Percentiles rank a stretch among this genome's conserved stretches.
phyloP scores from a whole-genome alignment of 1,140 invertebrate species.

The Druon quercuslanigerum region DNA sequence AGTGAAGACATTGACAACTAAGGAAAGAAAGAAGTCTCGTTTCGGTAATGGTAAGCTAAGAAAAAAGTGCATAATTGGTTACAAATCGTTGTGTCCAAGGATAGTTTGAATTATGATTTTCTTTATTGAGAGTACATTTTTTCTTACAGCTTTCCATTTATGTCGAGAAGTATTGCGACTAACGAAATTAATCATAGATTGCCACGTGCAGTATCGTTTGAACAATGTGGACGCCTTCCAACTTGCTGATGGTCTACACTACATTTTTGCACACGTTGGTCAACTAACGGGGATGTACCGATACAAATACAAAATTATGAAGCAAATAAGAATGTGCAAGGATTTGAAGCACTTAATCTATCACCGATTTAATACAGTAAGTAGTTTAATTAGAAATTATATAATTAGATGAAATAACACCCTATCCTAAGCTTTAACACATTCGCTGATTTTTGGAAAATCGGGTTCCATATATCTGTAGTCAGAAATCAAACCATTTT shows the following conservation, averaged over 20 bases:
- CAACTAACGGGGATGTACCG: constrained; percentile 99
- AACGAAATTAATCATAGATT: constrained; percentile 99
- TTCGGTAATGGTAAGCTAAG: constrained; percentile 93
- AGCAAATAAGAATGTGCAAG: constrained; percentile 99
- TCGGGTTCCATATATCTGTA: no score
- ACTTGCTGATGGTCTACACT: constrained; percentile 98
- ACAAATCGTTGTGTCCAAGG: neutral
- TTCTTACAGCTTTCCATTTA: constrained; percentile 93
- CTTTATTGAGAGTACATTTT: constrained; percentile 46
- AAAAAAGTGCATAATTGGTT: constrained; percentile 6
- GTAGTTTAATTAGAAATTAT: constrained; percentile 52
- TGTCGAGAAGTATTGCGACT: constrained; percentile 98
- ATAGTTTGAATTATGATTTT: constrained; percentile 17
- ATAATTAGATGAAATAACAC: neutral
- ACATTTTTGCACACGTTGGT: constrained; percentile 99
- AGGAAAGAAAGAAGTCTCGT: constrained; percentile 99
- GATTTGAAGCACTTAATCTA: constrained; percentile 99
- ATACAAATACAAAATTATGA: constrained; percentile 99
- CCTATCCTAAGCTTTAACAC: neutral
- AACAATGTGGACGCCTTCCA: constrained; percentile 99
- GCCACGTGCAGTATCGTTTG: constrained; percentile 98
- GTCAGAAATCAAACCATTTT: no score
- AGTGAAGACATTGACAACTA: constrained; percentile 99
- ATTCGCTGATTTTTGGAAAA: neutral
- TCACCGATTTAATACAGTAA: constrained; percentile 99